Conservation (phyloP, 1,140 invertebrate genomes). For the Helicoverpa armigera region DNA sequence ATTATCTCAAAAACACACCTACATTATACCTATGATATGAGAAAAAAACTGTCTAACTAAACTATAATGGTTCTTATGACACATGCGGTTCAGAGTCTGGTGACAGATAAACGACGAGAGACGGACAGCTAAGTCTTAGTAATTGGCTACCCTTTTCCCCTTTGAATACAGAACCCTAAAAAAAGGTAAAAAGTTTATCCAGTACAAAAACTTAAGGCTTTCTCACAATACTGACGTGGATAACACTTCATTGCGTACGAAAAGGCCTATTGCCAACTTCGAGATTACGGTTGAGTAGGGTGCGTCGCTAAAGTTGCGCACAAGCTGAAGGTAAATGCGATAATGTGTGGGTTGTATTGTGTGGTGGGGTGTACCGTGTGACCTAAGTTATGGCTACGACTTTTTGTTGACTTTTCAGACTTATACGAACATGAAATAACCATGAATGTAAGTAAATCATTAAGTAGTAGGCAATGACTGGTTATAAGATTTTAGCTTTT, state of each 20-base stretch:
- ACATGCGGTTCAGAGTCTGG: no score
- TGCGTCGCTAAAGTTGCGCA: background rate
- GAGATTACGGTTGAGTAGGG: conserved; percentile 11
- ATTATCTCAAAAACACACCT: no score
- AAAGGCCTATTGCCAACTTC: background rate
- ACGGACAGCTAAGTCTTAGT: no score
- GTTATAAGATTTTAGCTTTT: no score
- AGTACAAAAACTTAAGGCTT: background rate
- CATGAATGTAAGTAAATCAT: no score
- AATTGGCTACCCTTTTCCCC: no score
- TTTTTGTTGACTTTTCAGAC: background rate
- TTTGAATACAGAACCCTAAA: background rate
- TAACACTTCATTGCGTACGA: background rate
- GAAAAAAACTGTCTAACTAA: no score
- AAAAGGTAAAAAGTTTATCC: background rate
- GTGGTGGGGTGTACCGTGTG: background rate
- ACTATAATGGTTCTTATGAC: no score
- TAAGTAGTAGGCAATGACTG: no score
- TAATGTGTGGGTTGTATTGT: background rate
- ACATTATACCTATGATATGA: no score
- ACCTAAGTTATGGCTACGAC: background rate
- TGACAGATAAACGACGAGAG: no score
- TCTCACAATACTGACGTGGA: background rate
- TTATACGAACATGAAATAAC: no score
- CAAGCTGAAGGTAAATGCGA: background rate